A percentile compares a stretch with the other conserved stretches of the same genome.
Conservation (phyloP, 64 coral and sea anemone genomes). For the Stichodactyla mertensii region DNA sequence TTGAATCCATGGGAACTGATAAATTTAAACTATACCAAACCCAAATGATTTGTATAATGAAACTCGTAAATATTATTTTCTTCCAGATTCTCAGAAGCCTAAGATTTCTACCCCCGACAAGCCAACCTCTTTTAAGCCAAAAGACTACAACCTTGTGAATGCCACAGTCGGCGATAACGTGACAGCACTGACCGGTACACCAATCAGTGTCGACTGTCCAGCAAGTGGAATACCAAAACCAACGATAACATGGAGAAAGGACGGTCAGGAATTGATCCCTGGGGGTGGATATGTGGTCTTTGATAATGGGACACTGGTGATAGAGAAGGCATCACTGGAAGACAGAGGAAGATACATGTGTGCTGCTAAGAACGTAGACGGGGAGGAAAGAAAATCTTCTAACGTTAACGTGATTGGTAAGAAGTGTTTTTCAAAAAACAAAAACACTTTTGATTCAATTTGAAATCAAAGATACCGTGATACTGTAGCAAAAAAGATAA, state of each 20-base stretch:
- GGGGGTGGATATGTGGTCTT: slow-evolving; percentile 17
- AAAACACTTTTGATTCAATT: too few species aligned
- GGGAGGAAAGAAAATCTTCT: slow-evolving; percentile 16
- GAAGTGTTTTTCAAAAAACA: background rate
- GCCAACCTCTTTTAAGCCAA: background rate
- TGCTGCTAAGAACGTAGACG: slow-evolving; percentile 37
- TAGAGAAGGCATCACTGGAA: slow-evolving; percentile 1
- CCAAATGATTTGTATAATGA: too few species aligned
- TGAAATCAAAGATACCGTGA: too few species aligned
- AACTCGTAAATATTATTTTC: background rate
- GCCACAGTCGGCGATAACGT: slow-evolving; percentile 28
- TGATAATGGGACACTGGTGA: slow-evolving; percentile 30
- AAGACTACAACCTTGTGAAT: background rate
- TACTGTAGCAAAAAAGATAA: too few species aligned
- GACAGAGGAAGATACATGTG: slow-evolving; percentile 41
- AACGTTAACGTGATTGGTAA: slow-evolving; percentile 29
- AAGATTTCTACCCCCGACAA: background rate
- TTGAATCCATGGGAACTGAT: too few species aligned
- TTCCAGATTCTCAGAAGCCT: background rate
- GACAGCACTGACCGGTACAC: slow-evolving; percentile 19
- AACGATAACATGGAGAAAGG: slow-evolving; percentile 44
- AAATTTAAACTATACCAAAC: background rate
- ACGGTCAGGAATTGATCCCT: slow-evolving; percentile 23
- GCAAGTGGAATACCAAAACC: slow-evolving; percentile 32
- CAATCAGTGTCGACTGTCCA: slow-evolving; percentile 30